Base-by-base conservation (phyloP, 1,140 invertebrate species). In the Ceratosolen solmsi region DNA sequence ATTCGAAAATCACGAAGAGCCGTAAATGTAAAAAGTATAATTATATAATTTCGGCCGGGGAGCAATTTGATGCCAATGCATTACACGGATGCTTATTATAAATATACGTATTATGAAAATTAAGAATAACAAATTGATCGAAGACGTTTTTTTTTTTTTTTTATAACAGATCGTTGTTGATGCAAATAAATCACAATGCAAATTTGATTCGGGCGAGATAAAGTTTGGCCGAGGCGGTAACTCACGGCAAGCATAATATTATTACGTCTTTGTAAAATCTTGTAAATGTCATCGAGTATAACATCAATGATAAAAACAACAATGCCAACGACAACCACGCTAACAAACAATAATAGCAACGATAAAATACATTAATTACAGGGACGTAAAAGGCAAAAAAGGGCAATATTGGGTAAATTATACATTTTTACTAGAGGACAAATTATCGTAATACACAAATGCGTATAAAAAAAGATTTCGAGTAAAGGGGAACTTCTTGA, bases 1-100 rank as follows among this genome's bases (percentile, higher is more conserved):
- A 79, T 60, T 25, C 60, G 75, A 60, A 77, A 77, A 33, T 77
- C 73, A 58, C 22, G 54, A n/a, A 41, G 20, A 49, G 68, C 7
- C 22, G 30, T 36, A 30, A 30, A 63, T 11, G 60, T 22, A 38
- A 38, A 9, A n/a, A 38, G 15, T 15, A 22, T 38, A 38, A 68
- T 68, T 68, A 68, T n/a, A 38, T 38, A 1, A 68, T 68, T n/a
- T 5, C 4, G 17, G 33, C 0, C 17, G 63, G 11, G 33, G 20
- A 9, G 20, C 4, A 68, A 8, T 68, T 38, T 68, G 0, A 68
- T 68, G 13, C 22, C 36, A 9, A 38, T 38, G 15, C 13, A 5
- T 13, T 15, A 33, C 5, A 4, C 22, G 11, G 63, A 68, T n/a
- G 22, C 7, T 38, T 20, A 5, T 65, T 65, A 36, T 22, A 63